Conservation (phyloP, 2,113 vertebrate species). For the Zeus faber region DNA sequence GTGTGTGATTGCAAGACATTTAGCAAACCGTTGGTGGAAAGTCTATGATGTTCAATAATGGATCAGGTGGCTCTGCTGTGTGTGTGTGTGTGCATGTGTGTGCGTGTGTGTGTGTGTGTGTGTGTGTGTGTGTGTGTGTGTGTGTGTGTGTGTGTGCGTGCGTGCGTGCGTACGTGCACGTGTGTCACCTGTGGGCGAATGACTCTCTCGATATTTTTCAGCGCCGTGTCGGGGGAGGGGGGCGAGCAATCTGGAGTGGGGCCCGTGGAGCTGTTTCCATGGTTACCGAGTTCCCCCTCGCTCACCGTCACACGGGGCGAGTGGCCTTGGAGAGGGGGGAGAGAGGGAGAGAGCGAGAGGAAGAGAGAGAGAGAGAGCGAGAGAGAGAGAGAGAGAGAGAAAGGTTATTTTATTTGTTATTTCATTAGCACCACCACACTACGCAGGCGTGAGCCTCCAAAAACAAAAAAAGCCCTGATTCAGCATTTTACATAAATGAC, state of each 20-base stretch:
- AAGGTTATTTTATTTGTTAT: not conserved
- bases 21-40: no score
- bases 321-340: slow-evolving; percentile 84
- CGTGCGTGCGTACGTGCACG: slow-evolving; percentile 13
- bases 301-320: slow-evolving; percentile 83
- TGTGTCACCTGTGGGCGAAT: slow-evolving; percentile 91
- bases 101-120: slow-evolving; percentile 2
- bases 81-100: slow-evolving; percentile 5
- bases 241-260: slow-evolving; percentile 98
- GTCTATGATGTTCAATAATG: no score
- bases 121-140: slow-evolving; percentile 5
- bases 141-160: slow-evolving; percentile 5
- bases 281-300: slow-evolving; percentile 86
- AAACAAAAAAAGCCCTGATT: no score
- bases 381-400: slow-evolving; percentile 12
- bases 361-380: slow-evolving; percentile 15
- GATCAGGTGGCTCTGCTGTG: no score
- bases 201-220: slow-evolving; percentile 98
- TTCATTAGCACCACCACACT: not conserved
- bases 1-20: no score
- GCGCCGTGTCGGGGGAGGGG: slow-evolving; percentile 94
- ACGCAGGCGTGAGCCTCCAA: no score
- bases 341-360: slow-evolving; percentile 9
- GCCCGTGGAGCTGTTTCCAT: slow-evolving; percentile 90
- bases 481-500: no score